Evolutionary conservation across 1,140 invertebrate species (phyloP).

Genomic region (Euwallacea fornicatus): DNA sequence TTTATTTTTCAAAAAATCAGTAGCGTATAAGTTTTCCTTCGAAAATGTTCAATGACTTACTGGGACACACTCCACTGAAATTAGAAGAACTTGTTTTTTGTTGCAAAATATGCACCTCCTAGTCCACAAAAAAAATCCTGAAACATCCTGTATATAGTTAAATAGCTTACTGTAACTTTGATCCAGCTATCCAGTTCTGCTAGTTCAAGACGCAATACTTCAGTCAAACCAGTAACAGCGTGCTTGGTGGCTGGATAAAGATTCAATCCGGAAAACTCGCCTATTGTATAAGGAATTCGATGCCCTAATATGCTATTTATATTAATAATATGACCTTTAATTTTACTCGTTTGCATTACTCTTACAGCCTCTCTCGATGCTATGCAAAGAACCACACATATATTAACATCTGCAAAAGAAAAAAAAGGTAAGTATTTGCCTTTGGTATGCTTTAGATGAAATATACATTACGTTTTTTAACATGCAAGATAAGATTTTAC

Average conservation of each 20-base stretch:
- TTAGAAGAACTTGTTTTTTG: too few relatives aligned
- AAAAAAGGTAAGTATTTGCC: not conserved
- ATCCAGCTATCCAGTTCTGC: conserved; percentile 55
- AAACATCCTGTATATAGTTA: too few relatives aligned
- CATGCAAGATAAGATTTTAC: too few relatives aligned
- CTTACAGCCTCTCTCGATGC: conserved; percentile 61
- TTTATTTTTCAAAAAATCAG: conserved; percentile 39
- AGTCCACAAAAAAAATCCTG: too few relatives aligned
- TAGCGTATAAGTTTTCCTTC: too few relatives aligned
- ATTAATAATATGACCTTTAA: conserved; percentile 43
- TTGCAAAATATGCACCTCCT: too few relatives aligned
- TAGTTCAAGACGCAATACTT: conserved; percentile 61
- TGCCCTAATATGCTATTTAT: conserved; percentile 51
- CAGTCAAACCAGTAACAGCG: conserved; percentile 61
- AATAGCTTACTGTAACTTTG: conserved; percentile 54
- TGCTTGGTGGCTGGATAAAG: conserved; percentile 65
- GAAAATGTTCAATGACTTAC: too few relatives aligned
- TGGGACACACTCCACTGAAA: too few relatives aligned
- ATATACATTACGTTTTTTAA: not conserved
- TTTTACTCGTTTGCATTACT: conserved; percentile 39
- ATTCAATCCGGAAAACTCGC: conserved; percentile 47
- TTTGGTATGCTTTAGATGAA: not conserved
- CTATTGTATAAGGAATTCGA: conserved; percentile 40
- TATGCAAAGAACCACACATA: conserved; percentile 57
- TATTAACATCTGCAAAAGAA: conserved; percentile 36